Evolutionary conservation across 1,140 invertebrate genomes (phyloP), one percentile per base, ranked within the genome.

Genomic region (Teleopsis dalmanni): DNA sequence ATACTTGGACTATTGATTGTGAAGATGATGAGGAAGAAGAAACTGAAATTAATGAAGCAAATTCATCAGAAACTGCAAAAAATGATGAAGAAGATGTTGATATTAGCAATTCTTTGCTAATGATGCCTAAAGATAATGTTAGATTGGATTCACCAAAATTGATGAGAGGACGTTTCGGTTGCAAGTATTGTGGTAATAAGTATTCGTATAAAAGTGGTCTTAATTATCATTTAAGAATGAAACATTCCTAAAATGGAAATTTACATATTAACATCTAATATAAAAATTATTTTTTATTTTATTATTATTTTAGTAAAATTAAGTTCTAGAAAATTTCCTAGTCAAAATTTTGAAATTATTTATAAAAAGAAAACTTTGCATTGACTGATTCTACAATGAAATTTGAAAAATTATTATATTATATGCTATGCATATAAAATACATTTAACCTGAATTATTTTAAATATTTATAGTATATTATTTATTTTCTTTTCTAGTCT

Each of bases 141-240:
- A n/a, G 25, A 43, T 43, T 14, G 18, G 22, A 7, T 23, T 18
- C 19, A 8, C 14, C 6, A 10, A 23, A 23, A 40, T n/a, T 4
- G 8, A 16, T 10, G 16, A 8, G n/a, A 14, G 16, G 16, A 23
- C 26, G 41, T 19, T 46, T 31, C 33, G 21, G 16, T 8, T 46
- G 44, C 16, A 46, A 46, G 23, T 18, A 34, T 34, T 46, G 44
- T 26, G 13, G 29, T 9, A 18, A 33, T 13, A 35, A 13, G 10
- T 46, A 46, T 46, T 35, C 44, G 3, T 33, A 46, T 14, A 22
- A 22, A 8, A 46, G 44, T 19, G 44, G 44, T 2, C 9, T 46
- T 11, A 46, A 35, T 21, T 46, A 35, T 35, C 44, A 46, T 19
- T 31, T 46, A 14, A 14, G 31, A 11, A 26, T 34, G 33, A 46